These are phyloP conservation scores for Agrypnus murinus DNA, from an alignment of 2,888 invertebrate species.

Conservation along the genomic window DNA sequence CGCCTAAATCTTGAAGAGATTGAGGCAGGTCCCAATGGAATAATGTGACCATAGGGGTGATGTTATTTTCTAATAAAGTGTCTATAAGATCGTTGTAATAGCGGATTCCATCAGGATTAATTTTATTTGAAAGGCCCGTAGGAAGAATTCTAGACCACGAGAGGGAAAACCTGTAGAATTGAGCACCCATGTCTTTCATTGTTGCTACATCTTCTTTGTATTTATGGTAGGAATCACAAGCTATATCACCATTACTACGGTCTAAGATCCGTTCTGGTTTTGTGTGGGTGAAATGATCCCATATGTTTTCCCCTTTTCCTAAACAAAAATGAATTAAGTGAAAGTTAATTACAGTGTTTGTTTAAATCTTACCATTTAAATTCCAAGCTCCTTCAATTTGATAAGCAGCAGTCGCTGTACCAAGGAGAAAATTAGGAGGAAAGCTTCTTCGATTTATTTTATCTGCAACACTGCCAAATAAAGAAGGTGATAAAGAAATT, in stretches of 20 bases:
- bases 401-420: slow-evolving; percentile 74
- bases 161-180: slow-evolving; percentile 82
- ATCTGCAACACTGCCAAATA: too few species aligned
- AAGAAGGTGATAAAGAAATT: too few species aligned
- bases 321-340: not conserved
- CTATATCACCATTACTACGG: slow-evolving; percentile 77
- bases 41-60: slow-evolving; percentile 70
- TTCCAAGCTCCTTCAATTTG: slow-evolving; percentile 77
- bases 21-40: slow-evolving; percentile 76
- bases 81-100: slow-evolving; percentile 87
- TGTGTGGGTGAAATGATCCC: slow-evolving; percentile 75
- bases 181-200: slow-evolving; percentile 77
- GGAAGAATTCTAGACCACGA: slow-evolving; percentile 87
- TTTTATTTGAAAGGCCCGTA: slow-evolving; percentile 77
- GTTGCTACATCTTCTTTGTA: slow-evolving; percentile 79
- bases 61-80: slow-evolving; percentile 76
- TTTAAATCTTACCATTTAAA: slow-evolving; percentile 59
- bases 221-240: slow-evolving; percentile 81
- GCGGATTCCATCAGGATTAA: slow-evolving; percentile 81
- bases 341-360: too few species aligned
- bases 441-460: slow-evolving; percentile 63
- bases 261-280: slow-evolving; percentile 64
- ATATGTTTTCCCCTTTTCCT: slow-evolving; percentile 80
- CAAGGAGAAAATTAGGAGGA: slow-evolving; percentile 74
- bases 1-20: slow-evolving; percentile 68